Base-by-base conservation (phyloP, 53 echinoderm and acorn worm species). In the Paelopatides confundens region DNA sequence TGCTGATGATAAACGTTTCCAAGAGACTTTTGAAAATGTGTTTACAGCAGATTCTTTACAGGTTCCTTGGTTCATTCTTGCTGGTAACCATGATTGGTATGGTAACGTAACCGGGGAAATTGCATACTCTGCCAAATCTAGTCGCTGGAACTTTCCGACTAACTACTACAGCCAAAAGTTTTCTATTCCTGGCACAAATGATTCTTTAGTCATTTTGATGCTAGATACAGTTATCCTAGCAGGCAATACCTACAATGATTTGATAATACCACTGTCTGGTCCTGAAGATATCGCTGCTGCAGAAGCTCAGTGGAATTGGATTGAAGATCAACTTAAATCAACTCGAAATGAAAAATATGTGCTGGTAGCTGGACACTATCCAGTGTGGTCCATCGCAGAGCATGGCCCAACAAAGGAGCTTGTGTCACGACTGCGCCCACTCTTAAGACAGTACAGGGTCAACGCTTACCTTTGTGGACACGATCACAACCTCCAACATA, bases 331-430 rank as follows among this genome's bases (percentile, higher is more conserved):
- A 54, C 88, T 97, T 12, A 53, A 92, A 64, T 53, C 54, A 9
- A 89, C 92, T 8, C 31, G 14, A 28, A 81, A 90, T n/a, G 91
- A 77, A 1, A 93, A 97, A 32, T 97, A 97, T 82, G 91, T 97
- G 32, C 90, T 97, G 48, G 92, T 97, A 3, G 92, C 93, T 18
- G 97, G 97, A 48, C 97, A 97, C 66, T 97, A 90, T 36, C 97
- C 97, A 0, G 97, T 97, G 29, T 97, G 97, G 97, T 97, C 97
- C 3, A 83, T 97, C 9, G 97, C 95, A 10, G 95, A 97, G 43
- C 97, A 97, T 85, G 97, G 97, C 26, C 97, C 97, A 9, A 97
- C 97, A 3, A 17, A 50, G 10, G 17, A 47, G 69, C 92, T 97
- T 18, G 97, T 97, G 28, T 46, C 68, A 46, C 66, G 62, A 39